These are phyloP conservation scores for Chrysaora quinquecirrha DNA, from an alignment of 30 jellyfish, hydroid and myxozoan genomes.

Conservation along the genomic window DNA sequence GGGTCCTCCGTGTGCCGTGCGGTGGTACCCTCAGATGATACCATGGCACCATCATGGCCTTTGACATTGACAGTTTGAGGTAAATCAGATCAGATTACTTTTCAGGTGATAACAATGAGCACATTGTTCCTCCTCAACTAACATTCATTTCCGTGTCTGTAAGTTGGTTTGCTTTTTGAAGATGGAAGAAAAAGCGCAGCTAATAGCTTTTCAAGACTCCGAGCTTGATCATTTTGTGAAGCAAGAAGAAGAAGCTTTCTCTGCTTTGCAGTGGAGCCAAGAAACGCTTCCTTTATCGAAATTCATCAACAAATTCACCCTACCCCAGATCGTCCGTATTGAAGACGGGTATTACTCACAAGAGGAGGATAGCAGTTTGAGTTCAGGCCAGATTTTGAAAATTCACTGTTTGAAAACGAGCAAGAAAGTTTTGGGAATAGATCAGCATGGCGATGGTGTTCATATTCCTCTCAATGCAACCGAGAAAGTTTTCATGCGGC, in stretches of 20 bases:
- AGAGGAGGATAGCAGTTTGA: slow-evolving; percentile 86
- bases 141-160: too few relatives aligned
- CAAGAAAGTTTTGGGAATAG: slow-evolving; percentile 58
- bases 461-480: slow-evolving; percentile 79
- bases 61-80: too few relatives aligned
- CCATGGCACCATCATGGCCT: too few relatives aligned
- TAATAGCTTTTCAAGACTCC: slow-evolving; percentile 12
- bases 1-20: too few relatives aligned
- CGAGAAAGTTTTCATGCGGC: slow-evolving; percentile 47
- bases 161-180: too few relatives aligned
- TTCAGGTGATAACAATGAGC: too few relatives aligned
- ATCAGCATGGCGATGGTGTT: slow-evolving; percentile 68
- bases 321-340: slow-evolving; percentile 89
- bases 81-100: too few relatives aligned
- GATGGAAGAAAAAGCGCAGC: not conserved
- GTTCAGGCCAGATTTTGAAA: slow-evolving; percentile 92
- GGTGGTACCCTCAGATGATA: too few relatives aligned
- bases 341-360: slow-evolving; percentile 92
- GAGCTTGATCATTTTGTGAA: slow-evolving; percentile 17
- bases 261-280: slow-evolving; percentile 84
- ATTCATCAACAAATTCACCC: slow-evolving; percentile 59
- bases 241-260: slow-evolving; percentile 41
- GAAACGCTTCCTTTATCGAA: slow-evolving; percentile 67
- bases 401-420: slow-evolving; percentile 73
- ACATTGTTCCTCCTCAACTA: too few relatives aligned